Evolutionary conservation across 2,888 invertebrate species (phyloP).

Genomic region (Theretra japonica): DNA sequence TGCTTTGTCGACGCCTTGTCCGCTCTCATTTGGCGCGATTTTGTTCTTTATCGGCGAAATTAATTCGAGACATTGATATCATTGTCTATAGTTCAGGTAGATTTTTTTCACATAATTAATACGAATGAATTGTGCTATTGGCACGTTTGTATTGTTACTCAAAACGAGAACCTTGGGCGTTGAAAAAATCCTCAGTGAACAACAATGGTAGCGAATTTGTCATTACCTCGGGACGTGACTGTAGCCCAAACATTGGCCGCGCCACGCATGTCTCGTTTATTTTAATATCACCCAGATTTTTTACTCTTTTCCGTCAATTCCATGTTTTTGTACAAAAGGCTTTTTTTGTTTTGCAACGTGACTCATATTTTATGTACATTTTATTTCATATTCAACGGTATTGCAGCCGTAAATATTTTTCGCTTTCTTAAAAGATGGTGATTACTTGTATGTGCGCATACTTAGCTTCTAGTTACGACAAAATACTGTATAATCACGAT

Average conservation of each 20-base stretch:
- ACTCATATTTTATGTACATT: constrained; percentile 47
- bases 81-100: constrained; percentile 16
- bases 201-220: constrained; percentile 79
- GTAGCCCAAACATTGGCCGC: constrained; percentile 65
- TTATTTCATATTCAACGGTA: constrained; percentile 18
- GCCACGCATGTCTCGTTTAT: constrained; percentile 69
- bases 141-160: constrained; percentile 76
- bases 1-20: neutral
- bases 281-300: constrained; percentile 76
- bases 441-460: neutral
- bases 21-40: neutral
- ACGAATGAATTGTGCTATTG: constrained; percentile 69
- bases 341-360: constrained; percentile 70
- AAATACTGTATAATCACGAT: neutral
- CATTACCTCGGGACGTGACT: constrained; percentile 78
- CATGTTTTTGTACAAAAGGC: constrained; percentile 52
- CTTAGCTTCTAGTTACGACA: neutral
- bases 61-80: constrained; percentile 10
- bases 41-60: neutral
- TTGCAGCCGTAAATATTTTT: neutral
- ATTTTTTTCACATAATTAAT: constrained; percentile 62
- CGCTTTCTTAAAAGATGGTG: too few species aligned
- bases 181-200: constrained; percentile 71
- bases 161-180: constrained; percentile 72
- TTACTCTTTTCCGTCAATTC: constrained; percentile 69